phyloP scores from a whole-genome alignment of 2,113 vertebrate genomes.

The Hiodon tergisus region DNA sequence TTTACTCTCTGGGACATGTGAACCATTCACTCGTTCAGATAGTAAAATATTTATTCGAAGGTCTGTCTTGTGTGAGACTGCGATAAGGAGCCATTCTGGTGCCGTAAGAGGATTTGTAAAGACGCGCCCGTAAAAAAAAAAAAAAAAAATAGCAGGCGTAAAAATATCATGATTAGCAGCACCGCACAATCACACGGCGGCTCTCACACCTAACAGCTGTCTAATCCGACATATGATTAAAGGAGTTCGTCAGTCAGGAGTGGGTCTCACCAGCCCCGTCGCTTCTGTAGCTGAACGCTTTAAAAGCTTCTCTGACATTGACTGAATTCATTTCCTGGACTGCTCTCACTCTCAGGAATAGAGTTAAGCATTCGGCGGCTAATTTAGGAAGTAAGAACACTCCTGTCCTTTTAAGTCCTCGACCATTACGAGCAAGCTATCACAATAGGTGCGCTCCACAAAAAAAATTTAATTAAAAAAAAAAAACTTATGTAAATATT shows the following conservation, averaged over 20 bases:
- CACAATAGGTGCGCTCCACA: no score
- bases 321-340: background rate
- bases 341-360: no score
- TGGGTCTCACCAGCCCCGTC: background rate
- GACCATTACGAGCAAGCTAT: no score
- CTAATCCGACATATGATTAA: background rate
- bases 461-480: no score
- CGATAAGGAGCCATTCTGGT: conserved; percentile 11
- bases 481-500: no score
- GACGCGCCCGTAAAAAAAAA: background rate
- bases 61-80: conserved; percentile 6
- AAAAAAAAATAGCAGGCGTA: background rate
- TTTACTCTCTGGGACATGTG: conserved; percentile 13
- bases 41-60: conserved; percentile 14
- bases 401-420: no score
- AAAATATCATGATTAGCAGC: background rate
- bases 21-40: conserved; percentile 10
- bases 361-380: no score
- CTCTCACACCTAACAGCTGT: background rate
- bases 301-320: background rate
- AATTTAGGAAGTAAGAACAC: no score
- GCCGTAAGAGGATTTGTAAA: conserved; percentile 19
- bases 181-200: background rate
- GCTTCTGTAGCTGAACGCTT: background rate
- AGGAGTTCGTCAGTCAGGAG: background rate